phyloP scores from a whole-genome alignment of 2,888 invertebrate species.

The Parnassius apollo region DNA sequence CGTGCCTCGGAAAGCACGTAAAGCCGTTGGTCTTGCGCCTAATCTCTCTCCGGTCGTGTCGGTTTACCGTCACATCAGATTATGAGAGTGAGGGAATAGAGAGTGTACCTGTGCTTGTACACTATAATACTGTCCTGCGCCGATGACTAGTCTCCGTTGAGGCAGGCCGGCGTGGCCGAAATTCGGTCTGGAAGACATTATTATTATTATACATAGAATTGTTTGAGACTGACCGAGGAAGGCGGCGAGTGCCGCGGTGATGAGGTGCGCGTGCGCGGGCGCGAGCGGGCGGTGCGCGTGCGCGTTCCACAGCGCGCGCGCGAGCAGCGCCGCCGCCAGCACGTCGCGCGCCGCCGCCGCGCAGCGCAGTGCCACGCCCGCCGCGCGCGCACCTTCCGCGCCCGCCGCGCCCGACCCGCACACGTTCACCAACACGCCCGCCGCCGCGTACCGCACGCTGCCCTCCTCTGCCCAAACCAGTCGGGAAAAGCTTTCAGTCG shows the following conservation, averaged over 20 bases:
- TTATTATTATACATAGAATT: no score
- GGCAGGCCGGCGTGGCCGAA: no score
- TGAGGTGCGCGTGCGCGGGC: constrained; percentile 45
- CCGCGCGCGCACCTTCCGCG: constrained; percentile 44
- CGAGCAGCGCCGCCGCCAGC: constrained; percentile 47
- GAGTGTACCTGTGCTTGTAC: no score
- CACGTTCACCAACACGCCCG: constrained; percentile 92
- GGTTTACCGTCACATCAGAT: no score
- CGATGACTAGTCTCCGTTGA: no score
- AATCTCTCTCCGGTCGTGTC: no score
- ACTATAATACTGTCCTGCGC: no score
- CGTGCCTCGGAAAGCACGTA: no score
- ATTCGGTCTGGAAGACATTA: no score
- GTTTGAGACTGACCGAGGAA: constrained; percentile 81
- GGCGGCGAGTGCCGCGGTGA: constrained; percentile 76
- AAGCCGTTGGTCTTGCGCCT: no score
- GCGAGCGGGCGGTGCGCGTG: constrained; percentile 53
- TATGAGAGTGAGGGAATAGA: no score
- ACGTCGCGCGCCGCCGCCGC: constrained; percentile 55
- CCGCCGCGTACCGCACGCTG: constrained; percentile 87
- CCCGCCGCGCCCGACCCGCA: constrained; percentile 62
- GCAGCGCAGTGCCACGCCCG: constrained; percentile 44
- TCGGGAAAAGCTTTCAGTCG: no score
- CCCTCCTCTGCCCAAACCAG: constrained; percentile 71
- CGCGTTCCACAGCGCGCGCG: constrained; percentile 54